Evolutionary conservation across 2,113 vertebrate species (phyloP).

Genomic region (Caretta caretta): DNA sequence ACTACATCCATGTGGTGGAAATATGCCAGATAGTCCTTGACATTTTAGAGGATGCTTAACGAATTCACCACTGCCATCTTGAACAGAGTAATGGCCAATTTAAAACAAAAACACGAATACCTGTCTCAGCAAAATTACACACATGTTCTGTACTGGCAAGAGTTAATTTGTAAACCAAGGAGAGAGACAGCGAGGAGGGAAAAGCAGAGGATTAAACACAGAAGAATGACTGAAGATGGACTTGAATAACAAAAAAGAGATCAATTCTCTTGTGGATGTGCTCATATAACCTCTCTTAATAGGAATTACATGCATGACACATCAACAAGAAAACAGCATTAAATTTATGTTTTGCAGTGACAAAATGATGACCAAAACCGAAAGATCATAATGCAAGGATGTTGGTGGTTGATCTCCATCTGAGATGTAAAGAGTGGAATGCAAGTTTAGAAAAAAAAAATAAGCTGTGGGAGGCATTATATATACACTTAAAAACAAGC

Average conservation of each 20-base stretch:
- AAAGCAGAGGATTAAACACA: background rate
- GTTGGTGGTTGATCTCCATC: background rate
- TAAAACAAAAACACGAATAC: background rate
- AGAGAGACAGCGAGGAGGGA: background rate
- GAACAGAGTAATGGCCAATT: background rate
- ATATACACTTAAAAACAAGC: background rate
- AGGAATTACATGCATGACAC: background rate
- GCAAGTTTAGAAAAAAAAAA: background rate
- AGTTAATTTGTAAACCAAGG: background rate
- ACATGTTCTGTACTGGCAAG: background rate
- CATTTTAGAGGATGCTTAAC: background rate
- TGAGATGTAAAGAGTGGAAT: background rate
- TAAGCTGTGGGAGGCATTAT: background rate
- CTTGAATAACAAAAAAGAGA: background rate
- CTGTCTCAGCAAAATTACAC: background rate
- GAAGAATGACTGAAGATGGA: background rate
- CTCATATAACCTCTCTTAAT: background rate
- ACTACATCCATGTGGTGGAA: background rate
- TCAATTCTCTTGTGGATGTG: background rate
- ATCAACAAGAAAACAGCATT: background rate
- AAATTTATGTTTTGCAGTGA: conserved; percentile 20
- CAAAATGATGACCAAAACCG: background rate
- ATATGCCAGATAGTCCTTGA: background rate
- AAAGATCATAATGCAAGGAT: background rate
- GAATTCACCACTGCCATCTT: background rate